A percentile compares a stretch with the other conserved stretches of the same genome.
phyloP scores from a whole-genome alignment of 2,888 invertebrate genomes.

The Ornithoptera priamus region DNA sequence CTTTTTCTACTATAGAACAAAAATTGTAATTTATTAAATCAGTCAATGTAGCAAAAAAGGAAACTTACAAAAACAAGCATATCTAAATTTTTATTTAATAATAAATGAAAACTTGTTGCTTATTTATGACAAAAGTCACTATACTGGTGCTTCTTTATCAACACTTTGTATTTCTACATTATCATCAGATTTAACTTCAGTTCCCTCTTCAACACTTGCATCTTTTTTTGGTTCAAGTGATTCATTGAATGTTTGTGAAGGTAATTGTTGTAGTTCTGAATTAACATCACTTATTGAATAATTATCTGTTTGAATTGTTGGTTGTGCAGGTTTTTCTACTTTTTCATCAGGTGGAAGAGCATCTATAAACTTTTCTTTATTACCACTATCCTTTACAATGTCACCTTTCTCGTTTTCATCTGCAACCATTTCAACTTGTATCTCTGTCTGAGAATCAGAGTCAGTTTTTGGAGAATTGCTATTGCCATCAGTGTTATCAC shows the following conservation, averaged over 20 bases:
- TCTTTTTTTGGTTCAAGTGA: slow-evolving; percentile 32
- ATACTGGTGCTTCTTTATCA: slow-evolving; percentile 25
- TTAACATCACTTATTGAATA: slow-evolving; percentile 71
- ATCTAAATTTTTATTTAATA: slow-evolving; percentile 1
- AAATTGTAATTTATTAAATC: slow-evolving; percentile 5
- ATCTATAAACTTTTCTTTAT: slow-evolving; percentile 23
- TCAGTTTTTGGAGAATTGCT: slow-evolving; percentile 69
- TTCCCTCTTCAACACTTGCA: slow-evolving; percentile 30
- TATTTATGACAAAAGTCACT: slow-evolving; percentile 7
- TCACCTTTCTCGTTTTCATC: slow-evolving; percentile 31
- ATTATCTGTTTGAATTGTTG: slow-evolving; percentile 57
- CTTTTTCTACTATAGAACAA: background rate
- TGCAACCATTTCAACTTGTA: slow-evolving; percentile 34
- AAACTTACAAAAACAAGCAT: slow-evolving; percentile 7
- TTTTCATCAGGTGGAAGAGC: background rate
- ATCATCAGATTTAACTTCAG: slow-evolving; percentile 31
- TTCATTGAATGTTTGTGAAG: slow-evolving; percentile 35
- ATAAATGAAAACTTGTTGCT: background rate
- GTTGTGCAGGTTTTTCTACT: slow-evolving; percentile 37
- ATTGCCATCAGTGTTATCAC: slow-evolving; percentile 71
- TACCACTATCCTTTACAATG: slow-evolving; percentile 36
- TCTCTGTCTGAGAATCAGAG: slow-evolving; percentile 25
- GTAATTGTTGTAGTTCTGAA: slow-evolving; percentile 54
- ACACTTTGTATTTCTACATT: slow-evolving; percentile 30
- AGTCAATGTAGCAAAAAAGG: background rate